Percentiles rank a stretch among this genome's conserved stretches.
These are phyloP conservation scores for Glaucomys volans DNA, from an alignment of 2,113 vertebrate genomes.

Conservation along the genomic window DNA sequence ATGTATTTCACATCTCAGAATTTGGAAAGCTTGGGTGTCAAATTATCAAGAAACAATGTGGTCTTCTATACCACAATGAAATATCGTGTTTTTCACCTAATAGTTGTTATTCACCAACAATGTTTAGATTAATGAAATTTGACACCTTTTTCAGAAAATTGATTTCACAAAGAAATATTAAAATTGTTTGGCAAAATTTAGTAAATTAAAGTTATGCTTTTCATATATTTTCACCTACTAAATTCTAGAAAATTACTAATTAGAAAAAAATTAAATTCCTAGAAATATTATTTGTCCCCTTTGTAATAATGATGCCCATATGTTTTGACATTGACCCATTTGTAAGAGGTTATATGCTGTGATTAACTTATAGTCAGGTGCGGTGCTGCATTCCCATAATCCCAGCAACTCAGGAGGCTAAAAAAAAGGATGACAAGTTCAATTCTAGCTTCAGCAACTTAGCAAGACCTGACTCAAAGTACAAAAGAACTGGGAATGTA, in stretches of 20 bases:
- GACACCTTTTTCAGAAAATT: neutral
- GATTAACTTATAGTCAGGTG: neutral
- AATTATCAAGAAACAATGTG: conserved; percentile 10
- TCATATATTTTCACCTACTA: neutral
- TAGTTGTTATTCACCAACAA: neutral
- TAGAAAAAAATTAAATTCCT: conserved; percentile 2
- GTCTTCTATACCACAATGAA: neutral
- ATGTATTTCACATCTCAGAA: neutral
- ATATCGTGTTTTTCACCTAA: neutral
- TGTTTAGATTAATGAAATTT: neutral
- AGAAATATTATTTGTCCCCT: neutral
- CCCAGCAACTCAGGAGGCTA: no score
- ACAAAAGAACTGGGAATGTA: no score
- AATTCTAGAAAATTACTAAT: conserved; percentile 7
- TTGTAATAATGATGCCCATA: neutral
- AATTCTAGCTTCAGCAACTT: no score
- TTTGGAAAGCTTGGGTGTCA: neutral
- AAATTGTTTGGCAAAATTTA: neutral
- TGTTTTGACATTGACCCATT: neutral
- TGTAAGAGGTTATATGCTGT: neutral
- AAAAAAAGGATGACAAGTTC: no score
- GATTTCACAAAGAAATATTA: conserved; percentile 25
- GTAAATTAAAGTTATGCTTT: neutral
- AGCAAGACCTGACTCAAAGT: no score
- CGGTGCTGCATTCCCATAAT: no score